Evolutionary conservation across 2,888 invertebrate genomes (phyloP), one percentile per base, ranked within the genome.

Genomic region (Eilema griseolum): DNA sequence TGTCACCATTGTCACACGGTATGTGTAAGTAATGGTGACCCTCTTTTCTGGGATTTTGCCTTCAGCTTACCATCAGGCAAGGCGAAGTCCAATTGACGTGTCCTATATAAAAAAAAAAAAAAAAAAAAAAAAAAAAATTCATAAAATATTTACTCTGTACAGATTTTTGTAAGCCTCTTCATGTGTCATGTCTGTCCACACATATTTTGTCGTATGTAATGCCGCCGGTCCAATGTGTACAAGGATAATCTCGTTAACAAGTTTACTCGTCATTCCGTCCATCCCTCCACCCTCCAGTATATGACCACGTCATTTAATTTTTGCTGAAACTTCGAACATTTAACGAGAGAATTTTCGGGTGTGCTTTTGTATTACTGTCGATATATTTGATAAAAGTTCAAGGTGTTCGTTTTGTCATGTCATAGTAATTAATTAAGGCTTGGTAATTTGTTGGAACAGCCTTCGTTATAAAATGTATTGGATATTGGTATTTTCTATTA

Each of bases 221-320:
- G 74, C 77, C 59, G 26, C 41, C 31, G 61, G 61, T 31, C 52
- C 64, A 72, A 71, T 69, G 76, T 80, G 73, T 71, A 71, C 69
- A 63, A 71, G 70, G 73, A 82, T 86, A 83, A 86, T 85, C 84
- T 77, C 79, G 82, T 82, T 84, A 86, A 82, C 83, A 83, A 81
- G 80, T 79, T 79, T 75, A 79, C 83, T 77, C 79, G 77, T 76
- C 72, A 79, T 79, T 76, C 74, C 69, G 46, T 66, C 68, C 61
- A 59, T 26, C 46, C 65, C 56, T 24, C 61, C 14, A 59, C 41
- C 60, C 67, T 31, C 61, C 64, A 68, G 61, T 75, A 73, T 70
- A 70, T 69, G 67, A 76, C 56, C 70, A 73, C 63, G 69, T 75
- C 67, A 59, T 77, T 72, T 66, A 71, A 63, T 72, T 78, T 83